Base-by-base conservation (phyloP, 1,140 invertebrate species). In the Planococcus citri region DNA sequence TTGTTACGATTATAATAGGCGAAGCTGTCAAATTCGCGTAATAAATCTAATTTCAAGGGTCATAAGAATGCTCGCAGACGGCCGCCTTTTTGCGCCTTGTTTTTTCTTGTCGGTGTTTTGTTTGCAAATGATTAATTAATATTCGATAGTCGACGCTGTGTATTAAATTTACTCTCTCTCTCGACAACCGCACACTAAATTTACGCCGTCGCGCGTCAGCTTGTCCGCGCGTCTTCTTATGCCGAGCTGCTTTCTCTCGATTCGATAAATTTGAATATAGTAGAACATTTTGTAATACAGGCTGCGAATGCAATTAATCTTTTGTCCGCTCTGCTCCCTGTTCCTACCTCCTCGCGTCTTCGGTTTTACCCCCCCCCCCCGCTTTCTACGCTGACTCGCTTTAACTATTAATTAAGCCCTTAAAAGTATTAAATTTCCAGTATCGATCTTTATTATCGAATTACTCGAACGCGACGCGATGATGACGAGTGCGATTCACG, bases 381-480 rank as follows among this genome's bases (percentile, higher is more conserved):
- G 41, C 2, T 20, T 51, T 6, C 41, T 9, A 33, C 29, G 29
- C 12, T 12, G 17, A 51, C n/a, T 9, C 6, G 41, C 41, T n/a
- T n/a, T n/a, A 17, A 51, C 6, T 51, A 51, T 51, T 51, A 51
- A 51, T 51, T 51, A 51, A 51, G 41, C 41, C n/a, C 6, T 51
- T n/a, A n/a, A 51, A 51, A 51, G 41, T 51, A 51, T 51, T 51
- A 51, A 51, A 51, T 51, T 51, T 51, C 41, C 12, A 51, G 12
- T 51, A 51, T 51, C n/a, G 41, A 51, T 51, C 41, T 51, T 51
- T n/a, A 51, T 51, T 51, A 51, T 51, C 41, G 41, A 51, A 51
- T 51, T 51, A 51, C 29, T 33, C 41, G 33, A 37, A 37, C 33
- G 33, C 33, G 14, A 37, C 33, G 6, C 6, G 33, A 14, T 14